A percentile compares a stretch with the other conserved stretches of the same genome.
These are phyloP conservation scores for Seriola aureovittata DNA, from an alignment of 2,113 vertebrate genomes.

Conservation along the genomic window DNA sequence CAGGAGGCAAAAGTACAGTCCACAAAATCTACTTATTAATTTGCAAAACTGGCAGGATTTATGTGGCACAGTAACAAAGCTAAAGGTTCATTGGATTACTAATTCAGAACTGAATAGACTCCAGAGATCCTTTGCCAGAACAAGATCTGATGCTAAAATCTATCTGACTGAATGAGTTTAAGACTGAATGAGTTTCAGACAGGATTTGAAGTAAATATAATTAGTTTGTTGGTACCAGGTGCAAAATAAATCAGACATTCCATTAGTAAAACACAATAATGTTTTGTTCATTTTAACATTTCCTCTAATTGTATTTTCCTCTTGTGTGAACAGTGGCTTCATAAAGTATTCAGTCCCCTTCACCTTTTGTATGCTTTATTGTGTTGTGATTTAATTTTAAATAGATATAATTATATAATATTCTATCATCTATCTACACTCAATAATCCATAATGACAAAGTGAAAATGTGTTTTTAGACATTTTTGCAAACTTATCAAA, in stretches of 20 bases:
- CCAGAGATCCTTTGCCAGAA: background rate
- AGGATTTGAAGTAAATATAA: background rate
- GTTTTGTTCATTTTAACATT: background rate
- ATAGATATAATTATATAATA: too few relatives aligned
- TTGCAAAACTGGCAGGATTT: conserved; percentile 21
- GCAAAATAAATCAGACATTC: background rate
- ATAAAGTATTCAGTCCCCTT: too few relatives aligned
- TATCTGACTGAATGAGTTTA: conserved; percentile 9
- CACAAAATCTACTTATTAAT: conserved; percentile 17
- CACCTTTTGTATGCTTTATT: too few relatives aligned
- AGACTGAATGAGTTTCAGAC: conserved; percentile 3
- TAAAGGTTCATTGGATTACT: conserved; percentile 21
- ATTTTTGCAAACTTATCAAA: too few relatives aligned
- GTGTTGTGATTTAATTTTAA: too few relatives aligned
- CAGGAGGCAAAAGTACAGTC: background rate
- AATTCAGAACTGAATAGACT: conserved; percentile 1
- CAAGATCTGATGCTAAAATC: conserved; percentile 9
- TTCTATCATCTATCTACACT: too few relatives aligned
- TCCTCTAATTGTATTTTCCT: background rate
- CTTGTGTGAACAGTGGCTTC: background rate
- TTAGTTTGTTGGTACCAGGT: background rate
- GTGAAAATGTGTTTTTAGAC: too few relatives aligned
- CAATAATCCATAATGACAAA: too few relatives aligned
- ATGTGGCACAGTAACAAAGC: background rate
- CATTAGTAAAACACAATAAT: background rate